Evolutionary conservation across 2,888 invertebrate genomes (phyloP).

Genomic region (Priocnemis perturbator): DNA sequence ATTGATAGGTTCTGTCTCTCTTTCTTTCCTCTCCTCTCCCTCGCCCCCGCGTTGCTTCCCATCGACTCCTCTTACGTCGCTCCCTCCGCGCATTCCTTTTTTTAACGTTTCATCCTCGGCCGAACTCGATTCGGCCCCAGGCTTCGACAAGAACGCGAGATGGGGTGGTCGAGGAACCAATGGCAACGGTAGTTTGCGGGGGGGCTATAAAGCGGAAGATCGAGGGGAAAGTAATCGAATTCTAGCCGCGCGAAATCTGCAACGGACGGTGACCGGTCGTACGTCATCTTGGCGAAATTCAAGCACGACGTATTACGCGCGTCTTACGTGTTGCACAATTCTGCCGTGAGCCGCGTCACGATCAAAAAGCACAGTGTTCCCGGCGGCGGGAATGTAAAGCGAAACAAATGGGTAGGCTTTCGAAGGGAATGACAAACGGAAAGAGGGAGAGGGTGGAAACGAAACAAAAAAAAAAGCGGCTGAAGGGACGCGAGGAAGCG

Average conservation of each 20-base stretch:
- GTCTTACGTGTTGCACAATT: too few relatives aligned
- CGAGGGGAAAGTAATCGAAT: slow-evolving; percentile 60
- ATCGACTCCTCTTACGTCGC: background rate
- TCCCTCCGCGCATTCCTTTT: slow-evolving; percentile 9
- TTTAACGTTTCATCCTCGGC: slow-evolving; percentile 11
- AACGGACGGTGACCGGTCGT: slow-evolving; percentile 35
- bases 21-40: background rate
- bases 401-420: too few relatives aligned
- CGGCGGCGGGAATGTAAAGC: too few relatives aligned
- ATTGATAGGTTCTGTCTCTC: slow-evolving; percentile 30
- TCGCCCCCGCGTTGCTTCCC: background rate
- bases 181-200: background rate
- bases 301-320: too few relatives aligned
- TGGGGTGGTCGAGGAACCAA: background rate
- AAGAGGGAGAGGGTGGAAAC: slow-evolving; percentile 14
- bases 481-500: slow-evolving; percentile 13
- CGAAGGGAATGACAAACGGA: background rate
- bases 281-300: background rate
- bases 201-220: slow-evolving; percentile 52
- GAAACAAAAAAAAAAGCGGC: slow-evolving; percentile 18
- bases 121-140: background rate
- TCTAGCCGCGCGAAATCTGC: slow-evolving; percentile 54
- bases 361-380: too few relatives aligned
- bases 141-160: slow-evolving; percentile 4
- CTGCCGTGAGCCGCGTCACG: too few relatives aligned